Evolutionary conservation across 1,140 invertebrate genomes (phyloP).

Genomic region (Drosophila tsacasi): DNA sequence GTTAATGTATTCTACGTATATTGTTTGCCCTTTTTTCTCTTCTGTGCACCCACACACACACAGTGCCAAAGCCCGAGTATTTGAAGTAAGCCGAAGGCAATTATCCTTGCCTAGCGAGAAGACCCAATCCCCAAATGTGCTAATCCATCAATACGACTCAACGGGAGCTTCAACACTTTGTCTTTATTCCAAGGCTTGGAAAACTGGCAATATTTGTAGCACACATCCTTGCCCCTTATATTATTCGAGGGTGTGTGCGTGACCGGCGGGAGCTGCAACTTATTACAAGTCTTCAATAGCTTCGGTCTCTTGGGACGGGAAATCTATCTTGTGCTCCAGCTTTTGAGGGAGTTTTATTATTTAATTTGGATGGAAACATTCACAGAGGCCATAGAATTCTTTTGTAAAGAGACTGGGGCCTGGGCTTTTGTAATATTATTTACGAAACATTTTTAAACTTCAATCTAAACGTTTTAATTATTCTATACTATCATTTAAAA

Average conservation of each 20-base stretch:
- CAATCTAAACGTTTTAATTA: neutral
- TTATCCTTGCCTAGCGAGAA: conserved; percentile 51
- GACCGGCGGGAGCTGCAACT: conserved; percentile 42
- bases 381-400: neutral
- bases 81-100: conserved; percentile 37
- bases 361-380: neutral
- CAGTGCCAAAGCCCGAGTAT: conserved; percentile 19
- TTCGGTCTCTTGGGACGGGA: neutral
- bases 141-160: conserved; percentile 66
- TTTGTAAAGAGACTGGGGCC: neutral
- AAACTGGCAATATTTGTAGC: conserved; percentile 12
- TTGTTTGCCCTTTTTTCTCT: conserved; percentile 17
- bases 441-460: neutral
- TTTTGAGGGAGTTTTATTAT: neutral
- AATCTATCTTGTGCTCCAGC: neutral
- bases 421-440: neutral
- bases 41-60: conserved; percentile 1
- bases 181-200: conserved; percentile 7
- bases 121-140: conserved; percentile 54
- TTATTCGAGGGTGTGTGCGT: neutral
- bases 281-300: conserved; percentile 46
- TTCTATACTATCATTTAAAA: neutral
- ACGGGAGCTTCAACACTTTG: conserved; percentile 49
- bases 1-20: conserved; percentile 62
- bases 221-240: neutral